A percentile compares a stretch with the other conserved stretches of the same genome.
Conservation (phyloP, 2,113 vertebrate genomes). For the Pseudopipra pipra region DNA sequence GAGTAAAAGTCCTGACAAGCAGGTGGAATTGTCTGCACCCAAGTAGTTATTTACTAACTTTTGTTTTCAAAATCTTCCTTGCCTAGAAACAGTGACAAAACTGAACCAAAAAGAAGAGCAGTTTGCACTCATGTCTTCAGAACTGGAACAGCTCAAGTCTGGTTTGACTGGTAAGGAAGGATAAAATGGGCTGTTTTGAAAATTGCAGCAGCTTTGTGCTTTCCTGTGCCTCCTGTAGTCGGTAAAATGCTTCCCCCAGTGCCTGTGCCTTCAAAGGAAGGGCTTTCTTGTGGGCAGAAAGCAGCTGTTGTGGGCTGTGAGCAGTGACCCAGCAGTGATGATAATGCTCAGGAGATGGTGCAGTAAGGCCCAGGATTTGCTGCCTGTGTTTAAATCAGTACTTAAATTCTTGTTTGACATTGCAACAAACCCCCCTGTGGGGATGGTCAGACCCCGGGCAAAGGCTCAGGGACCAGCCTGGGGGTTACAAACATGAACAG, state of each 20-base stretch:
- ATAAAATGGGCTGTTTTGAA: background rate
- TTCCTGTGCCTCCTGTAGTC: background rate
- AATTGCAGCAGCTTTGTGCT: background rate
- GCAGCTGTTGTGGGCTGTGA: background rate
- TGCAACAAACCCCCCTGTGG: background rate
- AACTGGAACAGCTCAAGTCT: constrained; percentile 81
- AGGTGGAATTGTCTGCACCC: background rate
- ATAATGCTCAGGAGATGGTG: background rate
- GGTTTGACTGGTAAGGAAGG: constrained; percentile 71
- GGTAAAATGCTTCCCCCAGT: background rate
- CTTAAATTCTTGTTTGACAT: background rate
- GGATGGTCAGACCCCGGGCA: background rate
- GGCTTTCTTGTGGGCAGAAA: background rate
- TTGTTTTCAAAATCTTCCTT: constrained; percentile 48
- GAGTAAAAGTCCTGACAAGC: background rate
- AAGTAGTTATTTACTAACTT: background rate
- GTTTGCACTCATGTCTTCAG: constrained; percentile 77
- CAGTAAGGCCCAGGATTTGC: background rate
- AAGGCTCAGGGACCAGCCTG: background rate
- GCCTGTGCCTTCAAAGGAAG: background rate
- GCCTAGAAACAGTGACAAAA: constrained; percentile 83
- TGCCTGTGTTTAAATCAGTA: background rate
- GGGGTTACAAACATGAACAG: background rate
- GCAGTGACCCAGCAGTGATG: background rate
- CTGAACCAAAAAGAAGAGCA: constrained; percentile 86